Evolutionary conservation across 2,113 vertebrate species (phyloP).

Genomic region (Todiramphus saurophagus): DNA sequence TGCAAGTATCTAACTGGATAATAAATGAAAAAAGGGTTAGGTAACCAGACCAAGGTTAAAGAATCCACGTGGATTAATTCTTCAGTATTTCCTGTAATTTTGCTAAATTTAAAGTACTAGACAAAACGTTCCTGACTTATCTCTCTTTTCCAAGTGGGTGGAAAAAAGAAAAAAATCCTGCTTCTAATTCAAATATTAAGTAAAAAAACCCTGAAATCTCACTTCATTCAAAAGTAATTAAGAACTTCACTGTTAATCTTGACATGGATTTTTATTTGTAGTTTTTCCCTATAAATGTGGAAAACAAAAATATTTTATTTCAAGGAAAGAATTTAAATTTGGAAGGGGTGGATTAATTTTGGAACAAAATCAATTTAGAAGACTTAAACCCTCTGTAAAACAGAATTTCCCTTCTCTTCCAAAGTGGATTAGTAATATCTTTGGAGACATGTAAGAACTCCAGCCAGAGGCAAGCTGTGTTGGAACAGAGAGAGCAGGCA

Average conservation of each 20-base stretch:
- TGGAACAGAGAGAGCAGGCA: background rate
- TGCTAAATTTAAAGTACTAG: background rate
- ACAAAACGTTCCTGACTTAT: background rate
- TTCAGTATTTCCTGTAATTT: background rate
- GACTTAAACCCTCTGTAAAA: background rate
- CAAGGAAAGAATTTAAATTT: background rate
- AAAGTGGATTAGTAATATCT: constrained; percentile 25
- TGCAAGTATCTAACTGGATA: background rate
- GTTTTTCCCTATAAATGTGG: background rate
- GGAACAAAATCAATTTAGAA: background rate
- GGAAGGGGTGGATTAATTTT: background rate
- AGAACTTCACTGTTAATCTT: background rate
- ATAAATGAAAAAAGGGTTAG: background rate
- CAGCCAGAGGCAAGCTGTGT: constrained; percentile 11
- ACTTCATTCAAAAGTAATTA: background rate
- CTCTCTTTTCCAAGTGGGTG: background rate
- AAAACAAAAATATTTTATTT: background rate
- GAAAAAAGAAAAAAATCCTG: background rate
- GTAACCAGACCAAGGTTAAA: background rate
- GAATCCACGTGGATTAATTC: background rate
- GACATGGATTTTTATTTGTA: background rate
- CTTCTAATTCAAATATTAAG: background rate
- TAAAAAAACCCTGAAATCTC: background rate
- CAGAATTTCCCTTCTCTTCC: constrained; percentile 26
- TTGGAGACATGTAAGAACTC: constrained; percentile 7